Percentiles rank a stretch among this genome's conserved stretches.
Evolutionary conservation across 2,888 invertebrate species (phyloP).

Genomic region (Aproaerema taeniolella): DNA sequence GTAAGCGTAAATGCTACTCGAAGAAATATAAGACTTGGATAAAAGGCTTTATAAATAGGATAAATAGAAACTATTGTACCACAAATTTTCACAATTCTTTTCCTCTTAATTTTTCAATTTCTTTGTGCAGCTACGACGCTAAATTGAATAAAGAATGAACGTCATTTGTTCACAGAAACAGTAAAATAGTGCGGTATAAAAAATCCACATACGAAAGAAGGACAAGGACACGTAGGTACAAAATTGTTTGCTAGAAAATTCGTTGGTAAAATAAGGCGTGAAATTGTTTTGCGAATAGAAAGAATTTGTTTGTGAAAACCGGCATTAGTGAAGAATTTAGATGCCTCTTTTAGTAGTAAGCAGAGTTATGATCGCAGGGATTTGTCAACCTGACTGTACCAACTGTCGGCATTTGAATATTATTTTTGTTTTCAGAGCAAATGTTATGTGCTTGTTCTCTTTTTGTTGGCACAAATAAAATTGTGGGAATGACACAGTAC

Average conservation of each 20-base stretch:
- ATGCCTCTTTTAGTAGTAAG: slow-evolving; percentile 40
- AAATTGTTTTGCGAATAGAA: slow-evolving; percentile 63
- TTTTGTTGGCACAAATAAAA: neutral
- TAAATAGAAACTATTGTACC: too few relatives aligned
- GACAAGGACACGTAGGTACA: slow-evolving; percentile 43
- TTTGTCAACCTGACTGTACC: slow-evolving; percentile 45
- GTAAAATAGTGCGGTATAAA: slow-evolving; percentile 57
- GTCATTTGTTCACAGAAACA: slow-evolving; percentile 52
- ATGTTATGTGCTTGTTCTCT: neutral
- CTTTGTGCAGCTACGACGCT: slow-evolving; percentile 32
- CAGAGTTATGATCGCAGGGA: slow-evolving; percentile 35
- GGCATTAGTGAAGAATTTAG: slow-evolving; percentile 54
- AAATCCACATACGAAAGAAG: slow-evolving; percentile 52
- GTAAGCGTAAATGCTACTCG: too few relatives aligned
- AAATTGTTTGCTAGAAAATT: slow-evolving; percentile 64
- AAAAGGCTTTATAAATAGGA: too few relatives aligned
- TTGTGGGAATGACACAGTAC: neutral
- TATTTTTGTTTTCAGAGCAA: slow-evolving; percentile 16
- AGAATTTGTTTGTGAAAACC: slow-evolving; percentile 65
- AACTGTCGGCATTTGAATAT: slow-evolving; percentile 24
- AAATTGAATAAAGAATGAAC: slow-evolving; percentile 55
- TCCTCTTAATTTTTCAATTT: slow-evolving; percentile 23
- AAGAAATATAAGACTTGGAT: too few relatives aligned
- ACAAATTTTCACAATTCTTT: neutral
- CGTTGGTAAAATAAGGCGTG: slow-evolving; percentile 68